A percentile compares a stretch with the other conserved stretches of the same genome.
phyloP scores from a whole-genome alignment of 2,888 invertebrate species.

The Cephus nigrinus region DNA sequence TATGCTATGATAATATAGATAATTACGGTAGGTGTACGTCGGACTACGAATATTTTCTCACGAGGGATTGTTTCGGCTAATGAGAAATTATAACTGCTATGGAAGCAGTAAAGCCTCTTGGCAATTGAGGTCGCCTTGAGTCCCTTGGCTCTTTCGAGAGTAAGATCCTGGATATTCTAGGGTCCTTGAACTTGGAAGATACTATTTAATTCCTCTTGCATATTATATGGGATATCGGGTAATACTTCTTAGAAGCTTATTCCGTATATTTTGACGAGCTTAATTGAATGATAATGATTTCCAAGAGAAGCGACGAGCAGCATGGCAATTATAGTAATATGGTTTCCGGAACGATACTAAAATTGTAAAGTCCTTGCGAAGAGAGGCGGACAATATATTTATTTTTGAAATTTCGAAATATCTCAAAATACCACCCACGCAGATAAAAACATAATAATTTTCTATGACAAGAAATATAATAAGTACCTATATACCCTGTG shows the following conservation, averaged over 20 bases:
- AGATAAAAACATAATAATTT: neutral
- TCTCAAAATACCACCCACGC: neutral
- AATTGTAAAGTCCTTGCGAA: neutral
- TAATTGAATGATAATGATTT: neutral
- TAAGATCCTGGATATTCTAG: neutral
- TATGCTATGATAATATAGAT: neutral
- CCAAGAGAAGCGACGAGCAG: neutral
- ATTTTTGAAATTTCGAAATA: neutral
- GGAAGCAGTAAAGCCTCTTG: neutral
- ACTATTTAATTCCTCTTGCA: neutral
- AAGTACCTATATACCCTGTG: neutral
- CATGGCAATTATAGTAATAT: neutral
- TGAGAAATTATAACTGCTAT: neutral
- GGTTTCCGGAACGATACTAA: neutral
- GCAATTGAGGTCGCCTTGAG: neutral
- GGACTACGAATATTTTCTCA: neutral
- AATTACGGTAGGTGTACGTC: neutral
- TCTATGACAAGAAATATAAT: neutral
- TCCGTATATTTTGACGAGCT: neutral
- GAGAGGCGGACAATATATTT: neutral
- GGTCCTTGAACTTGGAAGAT: neutral
- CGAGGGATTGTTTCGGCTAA: neutral
- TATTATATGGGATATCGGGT: neutral
- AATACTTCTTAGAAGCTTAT: neutral
- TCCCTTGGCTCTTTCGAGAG: neutral